Base-by-base conservation (phyloP, 2,797 vertebrate genomes). In the Pogoniulus pusillus region DNA sequence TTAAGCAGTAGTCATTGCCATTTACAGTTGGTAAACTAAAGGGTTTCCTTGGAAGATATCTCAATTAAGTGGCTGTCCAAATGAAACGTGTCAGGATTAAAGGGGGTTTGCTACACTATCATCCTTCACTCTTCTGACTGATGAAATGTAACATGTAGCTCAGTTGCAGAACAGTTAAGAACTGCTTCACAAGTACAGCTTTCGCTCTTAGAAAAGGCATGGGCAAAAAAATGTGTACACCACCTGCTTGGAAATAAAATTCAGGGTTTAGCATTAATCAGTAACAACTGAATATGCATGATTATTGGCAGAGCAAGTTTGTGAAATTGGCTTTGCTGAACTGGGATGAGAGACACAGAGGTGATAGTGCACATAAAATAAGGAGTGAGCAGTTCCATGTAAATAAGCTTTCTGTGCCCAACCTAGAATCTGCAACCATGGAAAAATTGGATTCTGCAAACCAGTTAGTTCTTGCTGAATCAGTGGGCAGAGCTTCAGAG, bases 1-100 rank as follows among this genome's bases (percentile, higher is more conserved):
- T 95, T 96, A 95, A 93, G 81, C 87, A 90, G 85, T 85, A 94
- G 95, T 89, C 93, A 88, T 90, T 94, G 93, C 93, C 94, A 93
- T 96, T 96, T 96, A 93, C 86, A 95, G 91, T 89, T 90, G 76
- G 89, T 93, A 96, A 93, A 90, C 84, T 87, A 90, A 96, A 95
- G 91, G 85, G 88, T 95, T 96, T 96, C 93, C 79, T 91, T 85
- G 82, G 90, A 96, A 96, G 93, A 94, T 93, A 84, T 89, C 92
- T 93, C 87, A 94, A 89, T 96, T 93, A 95, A 85, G 73, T 89
- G 66, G 82, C 68, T 93, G 86, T 91, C 94, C 91, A 91, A 93
- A 91, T 87, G 94, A 94, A 94, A 91, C 34, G 30, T 87, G 83
- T 91, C 93, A 87, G 76, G 93, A 78, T 83, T 93, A 91, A 87